These are phyloP conservation scores for Azorinus chamasolen DNA, from an alignment of 2,888 invertebrate genomes.

Conservation along the genomic window DNA sequence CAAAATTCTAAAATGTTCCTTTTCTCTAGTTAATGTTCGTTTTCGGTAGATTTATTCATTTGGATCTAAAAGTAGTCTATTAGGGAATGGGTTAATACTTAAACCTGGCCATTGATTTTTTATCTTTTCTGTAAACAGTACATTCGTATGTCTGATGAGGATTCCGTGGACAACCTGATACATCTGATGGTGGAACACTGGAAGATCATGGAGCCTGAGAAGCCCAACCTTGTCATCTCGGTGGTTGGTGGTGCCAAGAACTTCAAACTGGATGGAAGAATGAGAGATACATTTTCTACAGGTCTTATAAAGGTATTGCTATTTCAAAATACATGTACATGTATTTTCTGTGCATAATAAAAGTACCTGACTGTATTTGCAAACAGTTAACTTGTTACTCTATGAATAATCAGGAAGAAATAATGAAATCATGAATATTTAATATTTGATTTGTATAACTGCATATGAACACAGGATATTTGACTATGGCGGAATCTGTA, in stretches of 20 bases:
- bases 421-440: no score
- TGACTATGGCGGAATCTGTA: no score
- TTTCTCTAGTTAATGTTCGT: no score
- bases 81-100: no score
- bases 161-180: conserved; percentile 79
- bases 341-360: not conserved
- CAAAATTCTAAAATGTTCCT: no score
- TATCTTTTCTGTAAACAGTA: conserved; percentile 78
- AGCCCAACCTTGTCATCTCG: conserved; percentile 86
- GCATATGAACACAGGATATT: no score
- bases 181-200: conserved; percentile 84
- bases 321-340: not conserved
- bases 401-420: not conserved
- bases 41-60: no score
- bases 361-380: not conserved
- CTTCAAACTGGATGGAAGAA: conserved; percentile 86
- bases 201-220: conserved; percentile 84
- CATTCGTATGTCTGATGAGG: conserved; percentile 83
- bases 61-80: no score
- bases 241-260: conserved; percentile 87
- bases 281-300: conserved; percentile 85
- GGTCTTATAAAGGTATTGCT: conserved; percentile 84
- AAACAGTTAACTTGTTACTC: not conserved
- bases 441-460: no score
- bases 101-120: no score